A percentile compares a stretch with the other conserved stretches of the same genome.
These are phyloP conservation scores for Fabriciana adippe DNA, from an alignment of 2,888 invertebrate genomes.

Conservation along the genomic window DNA sequence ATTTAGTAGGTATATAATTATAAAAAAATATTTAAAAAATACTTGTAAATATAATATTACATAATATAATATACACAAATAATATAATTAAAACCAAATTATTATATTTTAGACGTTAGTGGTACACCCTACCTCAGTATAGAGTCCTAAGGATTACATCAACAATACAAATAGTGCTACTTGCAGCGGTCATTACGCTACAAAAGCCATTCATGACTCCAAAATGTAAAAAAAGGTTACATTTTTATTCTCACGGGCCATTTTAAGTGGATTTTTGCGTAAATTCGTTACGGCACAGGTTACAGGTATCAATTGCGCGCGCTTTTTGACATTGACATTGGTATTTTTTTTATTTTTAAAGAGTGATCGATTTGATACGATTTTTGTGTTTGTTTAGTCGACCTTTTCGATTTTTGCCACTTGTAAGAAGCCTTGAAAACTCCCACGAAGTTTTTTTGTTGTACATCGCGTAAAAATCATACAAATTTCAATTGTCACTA, in stretches of 20 bases:
- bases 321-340: conserved; percentile 45
- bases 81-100: too few relatives aligned
- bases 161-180: conserved; percentile 74
- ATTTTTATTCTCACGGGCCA: conserved; percentile 62
- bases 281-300: conserved; percentile 64
- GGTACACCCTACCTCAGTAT: conserved; percentile 40
- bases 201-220: conserved; percentile 67
- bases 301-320: conserved; percentile 44
- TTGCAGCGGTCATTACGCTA: conserved; percentile 71
- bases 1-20: too few relatives aligned
- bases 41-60: too few relatives aligned
- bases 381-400: conserved; percentile 71
- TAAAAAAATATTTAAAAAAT: too few relatives aligned
- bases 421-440: conserved; percentile 54
- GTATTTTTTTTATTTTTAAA: conserved; percentile 51
- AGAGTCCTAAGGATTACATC: conserved; percentile 50
- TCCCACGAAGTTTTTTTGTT: conserved; percentile 60
- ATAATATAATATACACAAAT: too few relatives aligned
- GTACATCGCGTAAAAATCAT: neutral
- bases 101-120: too few relatives aligned
- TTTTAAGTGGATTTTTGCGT: conserved; percentile 51
- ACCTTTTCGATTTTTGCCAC: conserved; percentile 49
- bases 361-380: conserved; percentile 73
- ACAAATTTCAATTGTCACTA: neutral
- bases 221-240: conserved; percentile 48